These are phyloP conservation scores for Hoplostethus atlanticus DNA, from an alignment of 2,797 vertebrate genomes.

Conservation along the genomic window DNA sequence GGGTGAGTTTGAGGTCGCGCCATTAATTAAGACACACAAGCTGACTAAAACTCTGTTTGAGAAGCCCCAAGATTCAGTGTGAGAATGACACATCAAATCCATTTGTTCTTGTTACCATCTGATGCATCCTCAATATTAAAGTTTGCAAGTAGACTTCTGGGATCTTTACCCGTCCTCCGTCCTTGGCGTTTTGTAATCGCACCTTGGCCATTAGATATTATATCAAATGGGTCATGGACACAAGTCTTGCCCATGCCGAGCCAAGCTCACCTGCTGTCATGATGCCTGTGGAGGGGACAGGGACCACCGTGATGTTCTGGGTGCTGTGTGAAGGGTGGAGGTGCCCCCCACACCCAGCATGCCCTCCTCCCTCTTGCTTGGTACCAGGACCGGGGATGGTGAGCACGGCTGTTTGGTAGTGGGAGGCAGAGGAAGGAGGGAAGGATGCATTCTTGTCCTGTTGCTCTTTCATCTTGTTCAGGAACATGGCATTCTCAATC, in stretches of 20 bases:
- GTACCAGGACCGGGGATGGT: slow-evolving; percentile 92
- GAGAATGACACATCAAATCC: no score
- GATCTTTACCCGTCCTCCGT: no score
- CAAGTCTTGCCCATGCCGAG: background rate
- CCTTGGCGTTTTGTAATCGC: no score
- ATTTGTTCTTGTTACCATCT: no score
- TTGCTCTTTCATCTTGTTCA: slow-evolving; percentile 99
- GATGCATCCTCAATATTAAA: no score
- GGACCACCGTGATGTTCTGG: slow-evolving; percentile 97
- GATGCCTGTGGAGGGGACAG: slow-evolving; percentile 94
- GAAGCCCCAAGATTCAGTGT: no score
- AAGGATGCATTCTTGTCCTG: slow-evolving; percentile 92
- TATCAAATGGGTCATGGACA: background rate
- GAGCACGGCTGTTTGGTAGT: slow-evolving; percentile 93
- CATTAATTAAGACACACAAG: no score
- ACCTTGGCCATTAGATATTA: no score
- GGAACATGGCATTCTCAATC: slow-evolving; percentile 98
- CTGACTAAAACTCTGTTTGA: no score
- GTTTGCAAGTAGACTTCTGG: no score
- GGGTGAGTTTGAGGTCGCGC: no score
- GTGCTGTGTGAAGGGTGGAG: slow-evolving; percentile 92
- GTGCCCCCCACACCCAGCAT: slow-evolving; percentile 73
- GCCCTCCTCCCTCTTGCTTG: slow-evolving; percentile 81
- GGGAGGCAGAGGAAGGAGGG: slow-evolving; percentile 88
- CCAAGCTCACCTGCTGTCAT: slow-evolving; percentile 93